Base-by-base conservation (phyloP, 2,888 invertebrate species). In the Amiota communis region DNA sequence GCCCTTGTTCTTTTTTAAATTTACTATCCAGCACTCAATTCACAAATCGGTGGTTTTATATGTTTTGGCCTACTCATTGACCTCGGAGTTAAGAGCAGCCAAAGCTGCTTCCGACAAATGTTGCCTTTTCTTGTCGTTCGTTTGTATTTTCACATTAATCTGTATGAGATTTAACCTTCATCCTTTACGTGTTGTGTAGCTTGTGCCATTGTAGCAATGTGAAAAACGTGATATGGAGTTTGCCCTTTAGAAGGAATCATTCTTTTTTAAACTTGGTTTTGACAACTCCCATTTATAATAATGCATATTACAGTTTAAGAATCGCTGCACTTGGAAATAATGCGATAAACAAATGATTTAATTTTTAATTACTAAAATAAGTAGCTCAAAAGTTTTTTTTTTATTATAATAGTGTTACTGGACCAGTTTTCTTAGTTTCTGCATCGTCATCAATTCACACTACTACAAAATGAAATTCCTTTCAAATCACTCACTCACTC, bases 161-260 rank as follows among this genome's bases (percentile, higher is more conserved):
- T 98, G 98, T 0, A 98, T 97, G 20, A 96, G 91, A 0, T n/a
- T n/a, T n/a, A n/a, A n/a, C 98, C 98, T 82, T 96, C 95, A 0
- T 97, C 97, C 84, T 97, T 94, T 3, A 98, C 96, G 88, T 98
- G 98, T 85, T 98, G 98, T n/a, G n/a, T n/a, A n/a, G n/a, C n/a
- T n/a, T n/a, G n/a, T n/a, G n/a, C n/a, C n/a, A n/a, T n/a, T n/a
- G n/a, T n/a, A n/a, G n/a, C n/a, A n/a, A n/a, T n/a, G n/a, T n/a
- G n/a, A n/a, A n/a, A n/a, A n/a, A n/a, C n/a, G n/a, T n/a, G n/a
- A n/a, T n/a, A n/a, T n/a, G n/a, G n/a, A n/a, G n/a, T n/a, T n/a
- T n/a, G n/a, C n/a, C n/a, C n/a, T 3, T 23, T 23, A 23, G 3
- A 23, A 23, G 23, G 23, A 23, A 23, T 23, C 23, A 23, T 23